Conservation (phyloP, 2,797 vertebrate genomes). For the Leptatherina wallacei region DNA sequence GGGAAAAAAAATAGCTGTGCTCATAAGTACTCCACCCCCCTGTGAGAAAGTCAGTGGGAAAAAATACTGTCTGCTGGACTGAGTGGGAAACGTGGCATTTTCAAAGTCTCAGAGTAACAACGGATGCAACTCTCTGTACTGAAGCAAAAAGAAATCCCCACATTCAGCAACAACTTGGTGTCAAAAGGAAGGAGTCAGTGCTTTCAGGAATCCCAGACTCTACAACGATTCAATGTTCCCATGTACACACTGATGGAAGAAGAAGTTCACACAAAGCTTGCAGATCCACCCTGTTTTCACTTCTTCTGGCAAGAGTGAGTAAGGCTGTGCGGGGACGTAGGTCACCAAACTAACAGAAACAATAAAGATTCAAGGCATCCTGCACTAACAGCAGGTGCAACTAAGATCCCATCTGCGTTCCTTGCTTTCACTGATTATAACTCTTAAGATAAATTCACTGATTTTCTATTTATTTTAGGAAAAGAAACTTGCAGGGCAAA, state of each 20-base stretch:
- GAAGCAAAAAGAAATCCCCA: constrained; percentile 39
- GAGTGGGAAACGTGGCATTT: constrained; percentile 57
- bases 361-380: neutral
- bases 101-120: constrained; percentile 34
- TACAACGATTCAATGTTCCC: constrained; percentile 39
- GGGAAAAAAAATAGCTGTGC: neutral
- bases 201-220: constrained; percentile 35
- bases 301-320: constrained; percentile 41
- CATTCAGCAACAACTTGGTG: constrained; percentile 67
- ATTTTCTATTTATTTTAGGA: neutral
- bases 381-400: constrained; percentile 17
- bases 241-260: constrained; percentile 29
- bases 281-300: constrained; percentile 64
- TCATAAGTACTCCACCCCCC: neutral
- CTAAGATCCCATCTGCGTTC: neutral
- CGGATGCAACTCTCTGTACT: constrained; percentile 40
- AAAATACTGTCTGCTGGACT: constrained; percentile 35
- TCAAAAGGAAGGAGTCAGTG: constrained; percentile 64
- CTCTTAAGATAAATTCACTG: neutral
- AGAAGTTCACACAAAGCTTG: constrained; percentile 32
- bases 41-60: neutral
- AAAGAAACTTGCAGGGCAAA: neutral
- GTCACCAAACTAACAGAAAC: constrained; percentile 1
- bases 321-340: constrained; percentile 9
- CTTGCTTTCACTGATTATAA: neutral